Evolutionary conservation across 2,113 vertebrate genomes (phyloP).

Genomic region (Dromiciops gliroides): DNA sequence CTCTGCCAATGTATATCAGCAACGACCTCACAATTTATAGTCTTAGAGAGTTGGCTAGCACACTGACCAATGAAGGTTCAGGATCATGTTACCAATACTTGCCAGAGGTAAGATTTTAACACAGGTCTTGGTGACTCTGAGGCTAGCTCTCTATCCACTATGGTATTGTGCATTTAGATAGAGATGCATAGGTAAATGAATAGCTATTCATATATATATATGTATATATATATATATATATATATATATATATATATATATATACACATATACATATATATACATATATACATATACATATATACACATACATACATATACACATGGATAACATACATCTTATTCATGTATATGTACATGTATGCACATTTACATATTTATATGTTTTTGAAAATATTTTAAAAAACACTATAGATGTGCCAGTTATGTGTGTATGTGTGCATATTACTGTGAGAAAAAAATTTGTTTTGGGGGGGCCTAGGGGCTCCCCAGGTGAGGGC

Average conservation of each 20-base stretch:
- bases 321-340: too few species aligned
- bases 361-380: too few species aligned
- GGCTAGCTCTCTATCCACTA: neutral
- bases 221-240: too few species aligned
- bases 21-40: neutral
- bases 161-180: neutral
- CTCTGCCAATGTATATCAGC: neutral
- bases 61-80: neutral
- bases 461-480: too few species aligned
- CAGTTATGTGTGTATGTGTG: too few species aligned
- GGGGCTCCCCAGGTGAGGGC: too few species aligned
- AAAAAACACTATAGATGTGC: too few species aligned
- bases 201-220: neutral
- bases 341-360: too few species aligned
- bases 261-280: too few species aligned
- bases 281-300: neutral
- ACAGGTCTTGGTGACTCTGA: neutral
- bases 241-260: neutral
- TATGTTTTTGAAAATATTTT: too few species aligned
- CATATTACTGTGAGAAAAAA: too few species aligned
- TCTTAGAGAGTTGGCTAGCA: neutral
- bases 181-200: neutral
- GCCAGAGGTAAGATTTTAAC: neutral
- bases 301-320: too few species aligned
- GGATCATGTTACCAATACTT: neutral